Evolutionary conservation across 2,797 vertebrate genomes (phyloP), one percentile per base, ranked within the genome.

Genomic region (Poecilia wingei): DNA sequence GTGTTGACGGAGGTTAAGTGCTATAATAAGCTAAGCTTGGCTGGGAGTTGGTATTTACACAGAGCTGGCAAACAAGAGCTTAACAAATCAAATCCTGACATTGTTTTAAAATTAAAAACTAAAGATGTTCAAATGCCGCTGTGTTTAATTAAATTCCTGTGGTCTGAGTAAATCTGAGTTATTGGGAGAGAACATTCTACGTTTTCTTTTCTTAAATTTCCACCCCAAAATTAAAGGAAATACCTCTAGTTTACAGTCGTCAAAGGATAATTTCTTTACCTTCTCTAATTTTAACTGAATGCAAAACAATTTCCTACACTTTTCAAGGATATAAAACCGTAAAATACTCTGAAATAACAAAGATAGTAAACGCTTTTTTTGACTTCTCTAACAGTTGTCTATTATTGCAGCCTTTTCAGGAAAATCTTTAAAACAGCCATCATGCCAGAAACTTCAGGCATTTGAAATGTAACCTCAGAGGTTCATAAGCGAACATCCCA

Each of bases 1-100:
- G 74, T 83, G 84, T 85, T 84, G 70, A 69, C 79, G 68, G 76
- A 86, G 87, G 88, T 91, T 84, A 90, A 91, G 83, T 79, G 80
- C 79, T 82, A n/a, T n/a, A 84, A 81, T 88, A 57, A 77, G 80
- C 85, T 68, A 72, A 86, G 82, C 73, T 84, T 74, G 47, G 80
- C 76, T 82, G 73, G 64, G 74, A 84, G 69, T 82, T 64, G 14
- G 66, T 78, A 57, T 87, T 92, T 76, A 59, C 82, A 84, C 64
- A 84, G 57, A 82, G 55, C 18, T 3, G 51, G 66, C 73, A 77
- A 36, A 51, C 45, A 76, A 72, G 64, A 76, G 79, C 80, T 81
- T 73, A 78, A 13, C 49, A 33, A 74, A 79, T 82, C 74, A 64
- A 22, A 79, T 53, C 70, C 74, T 64, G n/a, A 59, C 53, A 12